A percentile compares a stretch with the other conserved stretches of the same genome.
phyloP scores from a whole-genome alignment of 2,113 vertebrate genomes.

The Gasterosteus aculeatus region DNA sequence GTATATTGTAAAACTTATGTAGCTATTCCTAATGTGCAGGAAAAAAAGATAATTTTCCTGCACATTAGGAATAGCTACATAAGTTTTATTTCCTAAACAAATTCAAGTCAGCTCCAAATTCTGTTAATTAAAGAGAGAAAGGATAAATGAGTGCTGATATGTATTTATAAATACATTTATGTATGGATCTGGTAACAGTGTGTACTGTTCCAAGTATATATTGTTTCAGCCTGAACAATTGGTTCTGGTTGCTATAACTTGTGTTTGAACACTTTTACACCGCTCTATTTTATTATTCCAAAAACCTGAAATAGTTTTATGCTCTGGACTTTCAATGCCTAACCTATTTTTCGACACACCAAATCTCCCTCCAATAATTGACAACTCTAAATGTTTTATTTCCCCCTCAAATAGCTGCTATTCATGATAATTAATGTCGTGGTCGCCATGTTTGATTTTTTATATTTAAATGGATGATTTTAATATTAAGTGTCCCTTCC shows the following conservation, averaged over 20 bases:
- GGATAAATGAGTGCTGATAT: not conserved
- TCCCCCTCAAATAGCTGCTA: conserved; percentile 45
- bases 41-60: too few relatives aligned
- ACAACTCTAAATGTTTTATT: conserved; percentile 52
- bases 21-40: too few relatives aligned
- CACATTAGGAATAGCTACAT: too few relatives aligned
- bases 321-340: conserved; percentile 21
- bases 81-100: too few relatives aligned
- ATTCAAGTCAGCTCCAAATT: not conserved
- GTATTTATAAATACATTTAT: not conserved
- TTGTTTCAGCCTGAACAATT: not conserved
- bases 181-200: not conserved
- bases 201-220: not conserved
- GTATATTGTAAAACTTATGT: too few relatives aligned
- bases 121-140: not conserved
- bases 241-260: not conserved
- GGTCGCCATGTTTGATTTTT: conserved; percentile 65
- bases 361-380: conserved; percentile 36
- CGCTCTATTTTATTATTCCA: conserved; percentile 7
- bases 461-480: conserved; percentile 67
- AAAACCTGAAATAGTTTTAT: conserved; percentile 20
- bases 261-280: not conserved
- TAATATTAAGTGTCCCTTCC: conserved; percentile 54
- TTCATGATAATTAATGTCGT: conserved; percentile 68
- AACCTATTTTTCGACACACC: conserved; percentile 23